phyloP scores from a whole-genome alignment of 2,888 invertebrate genomes.

The Ceraclea dissimilis region DNA sequence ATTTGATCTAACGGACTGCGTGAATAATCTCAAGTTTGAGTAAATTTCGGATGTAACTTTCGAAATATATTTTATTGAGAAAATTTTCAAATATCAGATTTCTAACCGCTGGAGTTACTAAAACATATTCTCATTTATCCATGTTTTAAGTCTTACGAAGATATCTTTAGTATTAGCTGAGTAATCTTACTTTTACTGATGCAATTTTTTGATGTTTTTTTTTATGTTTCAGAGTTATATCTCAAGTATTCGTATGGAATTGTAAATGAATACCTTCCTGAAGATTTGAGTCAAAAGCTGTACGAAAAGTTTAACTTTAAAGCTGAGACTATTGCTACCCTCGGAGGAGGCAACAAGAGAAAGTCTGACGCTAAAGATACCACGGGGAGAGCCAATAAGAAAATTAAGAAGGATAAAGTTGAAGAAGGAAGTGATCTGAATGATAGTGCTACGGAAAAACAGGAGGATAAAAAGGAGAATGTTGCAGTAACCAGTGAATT shows the following conservation, averaged over 20 bases:
- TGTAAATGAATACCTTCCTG: constrained; percentile 68
- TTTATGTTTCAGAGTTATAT: constrained; percentile 56
- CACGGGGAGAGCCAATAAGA: constrained; percentile 36
- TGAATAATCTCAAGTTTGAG: background rate
- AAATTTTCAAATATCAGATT: no score
- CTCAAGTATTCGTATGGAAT: constrained; percentile 71
- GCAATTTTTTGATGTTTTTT: no score
- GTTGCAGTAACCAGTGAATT: constrained; percentile 34
- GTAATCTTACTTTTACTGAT: no score
- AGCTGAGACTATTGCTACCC: constrained; percentile 46
- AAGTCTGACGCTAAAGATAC: constrained; percentile 31
- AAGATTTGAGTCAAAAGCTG: constrained; percentile 58
- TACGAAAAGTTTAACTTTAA: constrained; percentile 58
- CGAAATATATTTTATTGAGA: no score
- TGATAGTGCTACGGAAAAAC: constrained; percentile 19
- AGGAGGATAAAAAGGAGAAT: constrained; percentile 28
- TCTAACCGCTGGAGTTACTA: no score
- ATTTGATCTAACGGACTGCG: no score
- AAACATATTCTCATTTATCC: no score
- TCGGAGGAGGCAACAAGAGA: constrained; percentile 51
- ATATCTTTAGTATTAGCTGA: no score
- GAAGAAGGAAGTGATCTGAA: constrained; percentile 34
- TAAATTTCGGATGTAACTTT: background rate
- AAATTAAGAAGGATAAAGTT: constrained; percentile 35
- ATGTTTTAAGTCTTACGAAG: no score